Percentiles rank a stretch among this genome's conserved stretches.
Conservation (phyloP, 2,797 vertebrate species). For the Fundulus diaphanus region DNA sequence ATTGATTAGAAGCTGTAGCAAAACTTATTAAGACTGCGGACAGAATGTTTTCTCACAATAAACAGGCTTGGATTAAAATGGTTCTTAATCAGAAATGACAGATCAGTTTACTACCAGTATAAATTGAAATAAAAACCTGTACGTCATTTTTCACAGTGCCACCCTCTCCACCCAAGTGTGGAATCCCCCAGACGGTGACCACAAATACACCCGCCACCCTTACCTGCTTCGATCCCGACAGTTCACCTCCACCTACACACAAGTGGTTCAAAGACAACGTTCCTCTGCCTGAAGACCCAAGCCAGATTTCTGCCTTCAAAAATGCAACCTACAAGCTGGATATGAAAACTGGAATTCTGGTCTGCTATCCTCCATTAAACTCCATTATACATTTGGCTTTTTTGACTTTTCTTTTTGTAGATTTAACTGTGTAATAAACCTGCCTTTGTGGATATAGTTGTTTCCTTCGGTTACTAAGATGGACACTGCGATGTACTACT, state of each 20-base stretch:
- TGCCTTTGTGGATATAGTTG: conserved; percentile 65
- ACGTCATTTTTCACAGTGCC: conserved; percentile 78
- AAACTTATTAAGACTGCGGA: not conserved
- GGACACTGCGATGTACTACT: conserved; percentile 83
- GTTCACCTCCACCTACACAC: conserved; percentile 83
- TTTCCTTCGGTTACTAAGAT: conserved; percentile 63
- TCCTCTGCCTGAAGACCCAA: conserved; percentile 79
- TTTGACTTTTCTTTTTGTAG: not conserved
- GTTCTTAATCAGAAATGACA: not conserved
- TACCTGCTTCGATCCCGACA: conserved; percentile 77
- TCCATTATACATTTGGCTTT: not conserved
- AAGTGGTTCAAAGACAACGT: conserved; percentile 82
- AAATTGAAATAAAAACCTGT: conserved; percentile 3
- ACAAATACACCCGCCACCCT: conserved; percentile 72
- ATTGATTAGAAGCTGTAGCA: not conserved
- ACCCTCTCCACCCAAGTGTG: conserved; percentile 78
- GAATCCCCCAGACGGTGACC: conserved; percentile 81
- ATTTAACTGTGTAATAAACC: not conserved
- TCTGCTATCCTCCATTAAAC: conserved; percentile 56
- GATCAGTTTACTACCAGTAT: not conserved
- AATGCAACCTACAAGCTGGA: conserved; percentile 87
- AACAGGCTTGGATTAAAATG: not conserved
- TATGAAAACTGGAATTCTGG: conserved; percentile 79
- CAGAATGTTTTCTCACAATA: not conserved
- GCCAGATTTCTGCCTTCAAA: conserved; percentile 73